Base-by-base conservation (phyloP, 2,113 vertebrate genomes). In the Chaetodon trifascialis region DNA sequence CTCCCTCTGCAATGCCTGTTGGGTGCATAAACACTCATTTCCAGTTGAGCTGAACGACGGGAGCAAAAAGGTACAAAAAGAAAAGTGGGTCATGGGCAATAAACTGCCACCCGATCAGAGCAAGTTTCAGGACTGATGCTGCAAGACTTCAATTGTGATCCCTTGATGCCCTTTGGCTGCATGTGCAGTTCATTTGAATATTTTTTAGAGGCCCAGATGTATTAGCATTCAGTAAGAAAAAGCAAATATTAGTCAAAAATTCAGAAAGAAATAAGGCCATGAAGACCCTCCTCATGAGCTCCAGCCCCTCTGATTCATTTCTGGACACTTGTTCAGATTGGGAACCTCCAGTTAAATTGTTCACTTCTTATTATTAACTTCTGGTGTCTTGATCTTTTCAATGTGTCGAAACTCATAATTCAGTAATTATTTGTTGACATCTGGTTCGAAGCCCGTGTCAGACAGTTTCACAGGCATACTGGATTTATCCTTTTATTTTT, bases 41-140 rank as follows among this genome's bases (percentile, higher is more conserved):
- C 14, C 60, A 59, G 59, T 15, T 34, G 21, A 72, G 34, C 34
- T 21, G 55, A 78, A 25, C 23, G 36, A 67, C 17, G 65, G 17
- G 36, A 15, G 9, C 2, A 40, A 75, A 11, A 19, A 54, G 46
- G 62, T 17, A 9, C 8, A 62, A 1, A 68, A 2, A 62, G 2
- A 68, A 30, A 30, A 30, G 30, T 1, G 30, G 30, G 30, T 30
- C 30, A 30, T 30, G 3, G 30, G 30, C 30, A 30, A 56, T n/a
- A 30, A 76, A 82, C 38, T 60, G 52, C 65, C 40, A 19, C 60
- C 67, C 60, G 58, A 75, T 76, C 65, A 59, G 30, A 30, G 30
- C 30, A 30, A 3, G 30, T 30, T 30, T 58, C 30, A 30, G 30
- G 30, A 3, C 30, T 4, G 38, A 40, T 40, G 38, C 8, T 30